phyloP scores from a whole-genome alignment of 2,113 vertebrate genomes.

The Carlito syrichta region DNA sequence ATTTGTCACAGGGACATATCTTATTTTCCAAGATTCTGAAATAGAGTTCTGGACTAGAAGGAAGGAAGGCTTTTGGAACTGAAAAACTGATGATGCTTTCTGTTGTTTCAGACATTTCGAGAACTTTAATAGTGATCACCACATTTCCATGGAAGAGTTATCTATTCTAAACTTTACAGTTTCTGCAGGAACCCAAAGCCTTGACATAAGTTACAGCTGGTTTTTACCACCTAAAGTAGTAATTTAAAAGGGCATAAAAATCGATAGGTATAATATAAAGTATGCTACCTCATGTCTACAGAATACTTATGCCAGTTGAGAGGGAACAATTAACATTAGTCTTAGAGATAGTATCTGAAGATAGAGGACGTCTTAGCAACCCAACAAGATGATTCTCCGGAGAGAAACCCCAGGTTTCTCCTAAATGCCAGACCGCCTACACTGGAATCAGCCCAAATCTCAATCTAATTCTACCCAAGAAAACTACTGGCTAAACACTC shows the following conservation, averaged over 20 bases:
- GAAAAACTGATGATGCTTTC: background rate
- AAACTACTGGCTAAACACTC: background rate
- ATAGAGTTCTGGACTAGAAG: background rate
- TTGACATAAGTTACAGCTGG: background rate
- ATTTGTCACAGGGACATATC: background rate
- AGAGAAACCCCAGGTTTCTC: background rate
- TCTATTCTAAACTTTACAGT: background rate
- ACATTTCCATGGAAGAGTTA: background rate
- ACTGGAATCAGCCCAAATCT: background rate
- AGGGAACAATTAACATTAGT: background rate
- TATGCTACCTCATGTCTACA: background rate
- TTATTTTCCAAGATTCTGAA: background rate
- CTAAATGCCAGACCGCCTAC: background rate
- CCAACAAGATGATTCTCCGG: background rate
- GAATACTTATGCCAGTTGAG: background rate
- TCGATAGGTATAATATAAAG: background rate
- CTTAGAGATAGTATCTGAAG: background rate
- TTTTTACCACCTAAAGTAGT: background rate
- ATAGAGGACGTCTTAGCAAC: background rate
- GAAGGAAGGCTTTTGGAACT: background rate
- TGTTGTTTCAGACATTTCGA: background rate
- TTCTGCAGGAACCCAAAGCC: slow-evolving; percentile 4
- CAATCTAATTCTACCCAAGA: background rate
- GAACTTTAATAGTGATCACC: background rate
- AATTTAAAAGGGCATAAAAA: background rate